phyloP scores from a whole-genome alignment of 2,888 invertebrate species.

The Philopedon plagiatum region DNA sequence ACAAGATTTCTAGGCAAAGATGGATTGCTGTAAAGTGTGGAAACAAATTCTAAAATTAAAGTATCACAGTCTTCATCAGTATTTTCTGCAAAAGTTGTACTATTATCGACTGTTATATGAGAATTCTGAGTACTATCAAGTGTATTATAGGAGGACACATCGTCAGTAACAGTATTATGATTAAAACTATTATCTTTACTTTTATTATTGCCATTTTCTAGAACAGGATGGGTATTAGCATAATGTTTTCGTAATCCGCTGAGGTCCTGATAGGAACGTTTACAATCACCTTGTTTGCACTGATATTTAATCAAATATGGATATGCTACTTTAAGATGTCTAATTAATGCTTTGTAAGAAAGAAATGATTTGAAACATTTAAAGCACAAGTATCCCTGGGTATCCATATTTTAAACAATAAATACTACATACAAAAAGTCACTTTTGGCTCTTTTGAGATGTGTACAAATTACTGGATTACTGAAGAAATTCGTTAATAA shows the following conservation, averaged over 20 bases:
- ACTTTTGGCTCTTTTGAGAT: background rate
- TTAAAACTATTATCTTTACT: background rate
- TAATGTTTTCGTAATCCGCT: constrained; percentile 3
- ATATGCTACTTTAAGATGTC: constrained; percentile 1
- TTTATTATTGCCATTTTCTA: background rate
- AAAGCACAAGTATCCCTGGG: constrained; percentile 9
- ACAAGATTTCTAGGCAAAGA: constrained; percentile 9
- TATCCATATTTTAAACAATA: background rate
- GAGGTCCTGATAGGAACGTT: background rate
- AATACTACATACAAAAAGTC: background rate
- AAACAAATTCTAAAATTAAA: background rate
- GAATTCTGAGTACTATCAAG: background rate
- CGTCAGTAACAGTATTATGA: no score
- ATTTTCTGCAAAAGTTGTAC: background rate
- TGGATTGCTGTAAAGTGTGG: constrained; percentile 8
- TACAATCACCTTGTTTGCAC: constrained; percentile 19
- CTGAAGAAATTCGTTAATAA: background rate
- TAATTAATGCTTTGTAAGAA: background rate
- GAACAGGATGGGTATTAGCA: background rate
- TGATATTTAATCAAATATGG: constrained; percentile 22
- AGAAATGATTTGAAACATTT: constrained; percentile 1
- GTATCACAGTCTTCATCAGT: background rate
- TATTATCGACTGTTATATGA: background rate
- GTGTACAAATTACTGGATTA: no score
- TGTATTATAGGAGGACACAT: background rate